Evolutionary conservation across 2,888 invertebrate genomes (phyloP), one percentile per base, ranked within the genome.

Genomic region (Orthonychiurus folsomi): DNA sequence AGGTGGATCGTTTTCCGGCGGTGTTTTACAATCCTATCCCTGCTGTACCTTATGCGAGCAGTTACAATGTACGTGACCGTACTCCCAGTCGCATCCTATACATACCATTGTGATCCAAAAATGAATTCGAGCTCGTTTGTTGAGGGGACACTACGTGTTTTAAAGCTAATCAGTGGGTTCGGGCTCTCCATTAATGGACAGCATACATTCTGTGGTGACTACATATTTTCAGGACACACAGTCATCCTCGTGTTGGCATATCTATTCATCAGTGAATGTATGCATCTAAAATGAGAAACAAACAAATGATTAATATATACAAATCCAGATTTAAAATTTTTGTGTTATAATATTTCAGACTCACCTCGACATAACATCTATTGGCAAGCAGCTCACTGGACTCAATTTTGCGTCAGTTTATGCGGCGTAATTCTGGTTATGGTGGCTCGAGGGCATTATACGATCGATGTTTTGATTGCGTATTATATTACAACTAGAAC

Each of bases 171-270:
- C 76, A 87, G 88, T 68, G 93, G 93, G 26, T 87, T 93, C 78
- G 93, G 93, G 48, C 81, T 93, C 74, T 88, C 89, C 60, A 89
- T 93, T 72, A 92, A 92, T 78, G 93, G 92, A 70, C 88, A 89
- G 76, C 92, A 92, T 79, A 88, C 87, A 47, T 92, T 86, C 77
- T 93, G 93, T 79, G 93, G 93, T 56, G 93, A 93, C 80, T 93
- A 87, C 78, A 92, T 93, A 75, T 93, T 90, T 80, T 90, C 90
- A 75, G 93, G 93, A 57, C 93, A 93, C 80, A 93, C 93, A 18
- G 88, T 91, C 76, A 86, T 90, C 73, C 83, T 92, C 72, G 87
- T 89, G 74, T 83, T 91, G 77, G 85, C 87, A 77, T 90, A 65
- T 80, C 83, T 91, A 74, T 83, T 91, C 73, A 88, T 92, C 74